Percentiles rank a stretch among this genome's conserved stretches.
Conservation (phyloP, 1,140 invertebrate genomes). For the Bombus pyrosoma region DNA sequence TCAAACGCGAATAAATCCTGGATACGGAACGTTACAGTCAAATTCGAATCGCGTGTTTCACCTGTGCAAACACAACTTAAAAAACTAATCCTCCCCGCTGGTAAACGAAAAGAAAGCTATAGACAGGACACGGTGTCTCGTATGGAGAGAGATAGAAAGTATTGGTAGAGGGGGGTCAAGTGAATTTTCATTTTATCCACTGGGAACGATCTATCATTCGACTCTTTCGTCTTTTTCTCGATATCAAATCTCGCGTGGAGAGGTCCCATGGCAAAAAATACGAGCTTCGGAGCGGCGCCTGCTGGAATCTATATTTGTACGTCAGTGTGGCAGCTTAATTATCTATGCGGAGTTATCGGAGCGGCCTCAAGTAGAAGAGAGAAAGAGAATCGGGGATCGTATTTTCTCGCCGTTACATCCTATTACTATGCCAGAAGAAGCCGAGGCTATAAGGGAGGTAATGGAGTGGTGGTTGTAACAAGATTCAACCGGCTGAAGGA, state of each 20-base stretch:
- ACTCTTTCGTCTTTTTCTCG: constrained; percentile 18
- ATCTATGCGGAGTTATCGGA: constrained; percentile 51
- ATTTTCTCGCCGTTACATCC: constrained; percentile 63
- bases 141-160: background rate
- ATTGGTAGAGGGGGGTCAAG: constrained; percentile 6
- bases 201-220: constrained; percentile 23
- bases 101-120: background rate
- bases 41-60: constrained; percentile 18
- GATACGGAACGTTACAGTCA: background rate
- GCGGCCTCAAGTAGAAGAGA: background rate
- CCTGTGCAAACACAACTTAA: background rate
- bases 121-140: constrained; percentile 1
- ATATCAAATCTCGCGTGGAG: constrained; percentile 14
- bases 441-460: constrained; percentile 3
- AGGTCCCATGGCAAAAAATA: background rate
- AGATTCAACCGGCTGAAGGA: constrained; percentile 62
- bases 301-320: constrained; percentile 13
- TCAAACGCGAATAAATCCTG: background rate
- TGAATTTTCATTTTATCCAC: constrained; percentile 29
- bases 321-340: constrained; percentile 53
- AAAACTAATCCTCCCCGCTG: background rate
- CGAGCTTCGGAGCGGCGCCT: background rate
- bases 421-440: constrained; percentile 52
- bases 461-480: constrained; percentile 52
- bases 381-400: constrained; percentile 49